phyloP scores from a whole-genome alignment of 2,797 vertebrate genomes.

The Xenentodon cancila region DNA sequence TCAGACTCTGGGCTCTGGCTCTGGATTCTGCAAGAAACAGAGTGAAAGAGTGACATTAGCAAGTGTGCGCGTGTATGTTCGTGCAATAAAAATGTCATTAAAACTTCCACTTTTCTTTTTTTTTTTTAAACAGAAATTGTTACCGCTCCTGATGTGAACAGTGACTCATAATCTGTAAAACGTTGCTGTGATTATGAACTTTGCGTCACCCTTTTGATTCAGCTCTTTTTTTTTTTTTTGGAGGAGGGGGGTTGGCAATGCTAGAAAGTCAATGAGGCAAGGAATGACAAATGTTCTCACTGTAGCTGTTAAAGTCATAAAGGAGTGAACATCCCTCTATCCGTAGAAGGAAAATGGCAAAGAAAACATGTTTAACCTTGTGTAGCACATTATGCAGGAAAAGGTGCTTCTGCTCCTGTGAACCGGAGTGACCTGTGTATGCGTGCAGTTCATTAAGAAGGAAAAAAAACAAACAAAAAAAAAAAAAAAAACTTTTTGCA shows the following conservation, averaged over 20 bases:
- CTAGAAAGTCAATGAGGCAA: slow-evolving; percentile 68
- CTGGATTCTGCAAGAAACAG: slow-evolving; percentile 83
- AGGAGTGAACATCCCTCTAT: slow-evolving; percentile 56
- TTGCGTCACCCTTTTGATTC: slow-evolving; percentile 61
- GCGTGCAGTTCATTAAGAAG: slow-evolving; percentile 15
- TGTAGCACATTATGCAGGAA: slow-evolving; percentile 63
- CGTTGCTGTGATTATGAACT: slow-evolving; percentile 42
- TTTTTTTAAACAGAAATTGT: slow-evolving; percentile 38
- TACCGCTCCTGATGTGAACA: slow-evolving; percentile 24
- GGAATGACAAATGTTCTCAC: slow-evolving; percentile 76
- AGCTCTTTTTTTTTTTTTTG: slow-evolving; percentile 60
- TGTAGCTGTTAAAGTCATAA: slow-evolving; percentile 63
- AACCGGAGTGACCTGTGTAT: slow-evolving; percentile 55
- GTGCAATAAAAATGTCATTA: slow-evolving; percentile 22
- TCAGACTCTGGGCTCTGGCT: slow-evolving; percentile 86
- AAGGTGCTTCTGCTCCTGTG: slow-evolving; percentile 68
- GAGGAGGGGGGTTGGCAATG: slow-evolving; percentile 60
- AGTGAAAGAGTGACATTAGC: slow-evolving; percentile 14
- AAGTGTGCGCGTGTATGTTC: not conserved
- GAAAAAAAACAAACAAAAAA: slow-evolving; percentile 27
- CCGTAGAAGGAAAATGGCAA: slow-evolving; percentile 64
- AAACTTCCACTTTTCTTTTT: slow-evolving; percentile 37
- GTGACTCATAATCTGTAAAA: slow-evolving; percentile 47
- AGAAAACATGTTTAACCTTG: slow-evolving; percentile 71
- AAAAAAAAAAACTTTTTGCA: slow-evolving; percentile 30